Conservation (phyloP, 2,113 vertebrate species). For the Potamarius usumacintae region DNA sequence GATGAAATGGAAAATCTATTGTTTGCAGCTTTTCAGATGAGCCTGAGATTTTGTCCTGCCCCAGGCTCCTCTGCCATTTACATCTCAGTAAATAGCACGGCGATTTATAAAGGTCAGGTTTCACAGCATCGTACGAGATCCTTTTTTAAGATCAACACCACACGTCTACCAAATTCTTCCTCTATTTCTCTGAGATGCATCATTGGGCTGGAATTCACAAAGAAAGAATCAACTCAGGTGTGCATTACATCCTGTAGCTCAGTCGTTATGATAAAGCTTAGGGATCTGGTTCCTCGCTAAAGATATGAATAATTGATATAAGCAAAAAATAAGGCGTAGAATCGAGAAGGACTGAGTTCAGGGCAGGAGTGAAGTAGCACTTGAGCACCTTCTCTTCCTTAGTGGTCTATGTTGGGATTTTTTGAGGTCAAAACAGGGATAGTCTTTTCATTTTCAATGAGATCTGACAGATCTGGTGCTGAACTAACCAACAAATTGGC, state of each 20-base stretch:
- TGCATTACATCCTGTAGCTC: too few species aligned
- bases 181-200: neutral
- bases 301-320: neutral
- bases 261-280: too few species aligned
- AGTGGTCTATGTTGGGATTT: neutral
- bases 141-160: neutral
- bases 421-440: neutral
- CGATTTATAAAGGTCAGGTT: slow-evolving; percentile 43
- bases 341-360: neutral
- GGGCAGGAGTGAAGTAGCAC: neutral
- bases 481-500: neutral
- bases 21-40: slow-evolving; percentile 9
- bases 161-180: neutral
- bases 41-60: slow-evolving; percentile 7
- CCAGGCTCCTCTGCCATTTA: slow-evolving; percentile 9
- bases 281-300: neutral
- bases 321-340: neutral
- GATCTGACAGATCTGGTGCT: neutral
- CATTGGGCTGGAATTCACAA: neutral
- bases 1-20: slow-evolving; percentile 27
- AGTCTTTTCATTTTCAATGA: neutral
- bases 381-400: neutral
- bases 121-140: neutral
- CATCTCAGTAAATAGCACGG: slow-evolving; percentile 31
- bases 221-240: neutral